Evolutionary conservation across 2,888 invertebrate species (phyloP), one percentile per base, ranked within the genome.

Genomic region (Xestia xanthographa): DNA sequence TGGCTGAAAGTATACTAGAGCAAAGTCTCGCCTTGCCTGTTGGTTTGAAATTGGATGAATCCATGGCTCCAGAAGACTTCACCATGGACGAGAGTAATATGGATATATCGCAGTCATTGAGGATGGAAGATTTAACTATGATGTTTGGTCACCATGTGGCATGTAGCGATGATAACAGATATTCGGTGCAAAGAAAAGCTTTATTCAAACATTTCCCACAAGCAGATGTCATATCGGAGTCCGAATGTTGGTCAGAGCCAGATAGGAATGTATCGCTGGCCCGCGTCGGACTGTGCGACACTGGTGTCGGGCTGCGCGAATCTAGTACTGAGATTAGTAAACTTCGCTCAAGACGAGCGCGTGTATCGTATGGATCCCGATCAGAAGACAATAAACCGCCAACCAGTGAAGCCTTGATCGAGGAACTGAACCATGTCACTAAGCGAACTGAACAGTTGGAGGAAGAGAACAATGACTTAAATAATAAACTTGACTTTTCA

Each of bases 161-260:
- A 22, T 95, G 95, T 79, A 90, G 90, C 76, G 94, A 94, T 60
- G 94, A 95, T 60, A 88, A 90, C 67, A 91, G 89, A 83, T 88
- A 86, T 77, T 92, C 91, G 1, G 83, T 86, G 14, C 83, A 84
- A 62, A 91, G 86, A 72, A 94, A 91, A 85, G 83, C 90, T 45
- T 73, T 87, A 48, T 70, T 90, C 11, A 92, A 91, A 86, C 89
- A 91, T 77, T 90, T 92, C 66, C 94, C 95, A 48, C 94, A 93
- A 88, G 93, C 93, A 8, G 96, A 96, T 85, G 73, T 92, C 26
- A 92, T 94, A 77, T 96, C 96, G 0, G 98, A 98, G 91, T 98
- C 98, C 0, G 98, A 99, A 91, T 97, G 98, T 50, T 98, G 98
- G 98, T 98, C 98, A 0, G 98, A 98, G 91, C 98, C 98, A 0